These are phyloP conservation scores for Lingula anatina DNA, from an alignment of 2,888 invertebrate genomes.

Conservation along the genomic window DNA sequence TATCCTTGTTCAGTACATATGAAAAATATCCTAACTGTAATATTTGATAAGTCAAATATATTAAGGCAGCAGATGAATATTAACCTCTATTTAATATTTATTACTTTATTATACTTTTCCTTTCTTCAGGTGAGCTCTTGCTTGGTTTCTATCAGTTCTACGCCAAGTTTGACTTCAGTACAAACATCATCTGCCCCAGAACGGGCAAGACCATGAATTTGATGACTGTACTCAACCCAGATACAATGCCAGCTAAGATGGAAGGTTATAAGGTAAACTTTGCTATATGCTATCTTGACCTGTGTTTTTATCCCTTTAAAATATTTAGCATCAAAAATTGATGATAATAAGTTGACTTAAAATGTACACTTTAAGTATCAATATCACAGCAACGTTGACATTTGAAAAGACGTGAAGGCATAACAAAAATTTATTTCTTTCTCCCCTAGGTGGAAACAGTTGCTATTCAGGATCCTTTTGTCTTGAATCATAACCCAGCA, in stretches of 20 bases:
- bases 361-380: too few species aligned
- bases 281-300: too few species aligned
- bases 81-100: not conserved
- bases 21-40: too few species aligned
- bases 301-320: too few species aligned
- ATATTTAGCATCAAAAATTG: too few species aligned
- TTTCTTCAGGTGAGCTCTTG: constrained; percentile 31
- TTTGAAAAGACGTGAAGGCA: too few species aligned
- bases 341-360: not conserved
- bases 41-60: too few species aligned
- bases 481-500: constrained; percentile 38
- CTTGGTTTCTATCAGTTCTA: constrained; percentile 39
- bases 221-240: constrained; percentile 3
- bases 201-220: constrained; percentile 18
- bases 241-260: not conserved
- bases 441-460: constrained; percentile 25
- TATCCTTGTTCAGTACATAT: too few species aligned
- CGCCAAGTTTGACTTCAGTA: constrained; percentile 24
- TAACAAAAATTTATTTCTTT: too few species aligned
- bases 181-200: constrained; percentile 18
- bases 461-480: constrained; percentile 43
- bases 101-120: not conserved
- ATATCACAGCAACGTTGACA: too few species aligned
- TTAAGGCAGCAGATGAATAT: constrained; percentile 22
- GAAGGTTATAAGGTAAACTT: constrained; percentile 16